A percentile compares a stretch with the other conserved stretches of the same genome.
phyloP scores from a whole-genome alignment of 2,888 invertebrate species.

The Xanthia togata region DNA sequence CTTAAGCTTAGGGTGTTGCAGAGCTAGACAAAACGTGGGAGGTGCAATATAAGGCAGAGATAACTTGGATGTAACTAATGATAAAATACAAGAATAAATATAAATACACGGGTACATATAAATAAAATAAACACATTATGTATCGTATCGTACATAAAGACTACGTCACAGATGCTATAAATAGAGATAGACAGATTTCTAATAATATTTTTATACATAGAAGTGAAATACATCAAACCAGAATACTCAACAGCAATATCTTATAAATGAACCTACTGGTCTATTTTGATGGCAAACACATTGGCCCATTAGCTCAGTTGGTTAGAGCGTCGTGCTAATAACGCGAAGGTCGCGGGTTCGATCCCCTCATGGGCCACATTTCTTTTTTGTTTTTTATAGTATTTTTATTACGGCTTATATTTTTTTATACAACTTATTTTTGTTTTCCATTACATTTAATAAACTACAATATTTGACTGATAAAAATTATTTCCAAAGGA shows the following conservation, averaged over 20 bases:
- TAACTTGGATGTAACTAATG: no score
- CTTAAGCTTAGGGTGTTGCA: no score
- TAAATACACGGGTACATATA: no score
- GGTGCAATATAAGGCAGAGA: no score
- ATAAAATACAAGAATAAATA: no score
- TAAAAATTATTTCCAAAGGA: neutral
- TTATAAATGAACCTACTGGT: neutral
- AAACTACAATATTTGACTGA: neutral
- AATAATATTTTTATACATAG: no score
- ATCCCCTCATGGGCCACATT: constrained; percentile 66
- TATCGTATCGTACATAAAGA: neutral
- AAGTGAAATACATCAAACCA: neutral
- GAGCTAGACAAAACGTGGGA: no score
- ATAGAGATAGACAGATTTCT: neutral
- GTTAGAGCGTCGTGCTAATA: constrained; percentile 68
- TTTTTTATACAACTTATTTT: neutral
- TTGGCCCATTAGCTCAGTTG: constrained; percentile 68
- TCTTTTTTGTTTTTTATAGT: constrained; percentile 20
- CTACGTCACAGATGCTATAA: neutral
- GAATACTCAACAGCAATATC: neutral
- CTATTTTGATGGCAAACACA: constrained; percentile 12
- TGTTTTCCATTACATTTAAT: neutral
- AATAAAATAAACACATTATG: no score
- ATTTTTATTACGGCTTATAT: no score
- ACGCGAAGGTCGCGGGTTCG: constrained; percentile 68